Percentiles rank a stretch among this genome's conserved stretches.
Evolutionary conservation across 2,797 vertebrate genomes (phyloP).

Genomic region (Hemibagrus guttatus): DNA sequence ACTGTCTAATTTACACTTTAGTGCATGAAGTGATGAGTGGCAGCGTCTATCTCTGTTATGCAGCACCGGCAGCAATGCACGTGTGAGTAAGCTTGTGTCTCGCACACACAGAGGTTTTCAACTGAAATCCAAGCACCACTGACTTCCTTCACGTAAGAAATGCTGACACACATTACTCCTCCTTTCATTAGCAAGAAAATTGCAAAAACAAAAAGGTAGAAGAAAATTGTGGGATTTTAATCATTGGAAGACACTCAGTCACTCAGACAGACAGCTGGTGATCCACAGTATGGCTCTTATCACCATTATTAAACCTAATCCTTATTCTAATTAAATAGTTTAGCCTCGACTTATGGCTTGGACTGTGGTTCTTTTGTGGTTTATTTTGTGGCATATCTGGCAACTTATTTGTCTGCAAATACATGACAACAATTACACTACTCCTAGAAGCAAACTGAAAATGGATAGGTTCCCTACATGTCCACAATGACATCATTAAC

Average conservation of each 20-base stretch:
- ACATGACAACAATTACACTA: not conserved
- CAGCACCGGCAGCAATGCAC: slow-evolving; percentile 4
- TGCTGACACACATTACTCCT: slow-evolving; percentile 5
- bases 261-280: slow-evolving; percentile 14
- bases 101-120: not conserved
- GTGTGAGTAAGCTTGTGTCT: slow-evolving; percentile 15
- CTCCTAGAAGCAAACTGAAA: not conserved
- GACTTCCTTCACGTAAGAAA: slow-evolving; percentile 6
- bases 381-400: not conserved
- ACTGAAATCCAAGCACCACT: slow-evolving; percentile 17
- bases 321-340: not conserved
- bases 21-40: slow-evolving; percentile 31
- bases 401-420: not conserved
- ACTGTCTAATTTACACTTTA: slow-evolving; percentile 52
- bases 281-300: slow-evolving; percentile 6
- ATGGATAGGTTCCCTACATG: not conserved
- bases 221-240: slow-evolving; percentile 49
- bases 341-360: not conserved
- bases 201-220: not conserved
- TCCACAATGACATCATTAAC: too few relatives aligned
- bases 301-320: not conserved
- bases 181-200: slow-evolving; percentile 44
- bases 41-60: slow-evolving; percentile 17
- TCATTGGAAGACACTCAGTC: slow-evolving; percentile 53
- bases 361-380: not conserved